Evolutionary conservation across 2,113 vertebrate genomes (phyloP), one percentile per base, ranked within the genome.

Genomic region (Phalacrocorax carbo): DNA sequence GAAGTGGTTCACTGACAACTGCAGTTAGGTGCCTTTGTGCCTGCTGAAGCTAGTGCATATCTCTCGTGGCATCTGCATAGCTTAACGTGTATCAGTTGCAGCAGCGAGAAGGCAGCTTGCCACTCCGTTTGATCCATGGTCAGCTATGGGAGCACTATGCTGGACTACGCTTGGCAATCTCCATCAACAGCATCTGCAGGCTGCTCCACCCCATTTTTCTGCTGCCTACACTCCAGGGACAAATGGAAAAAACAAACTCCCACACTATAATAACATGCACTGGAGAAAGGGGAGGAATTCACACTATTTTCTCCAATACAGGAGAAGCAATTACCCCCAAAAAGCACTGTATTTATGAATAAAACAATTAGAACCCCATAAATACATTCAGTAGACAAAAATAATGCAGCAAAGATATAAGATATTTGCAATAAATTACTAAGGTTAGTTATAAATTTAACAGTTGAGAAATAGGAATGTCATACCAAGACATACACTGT

Each of bases 201-300:
- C 49, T 46, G 95, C 93, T 96, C 96, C 97, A 94, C 96, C 96
- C 92, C 94, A 82, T 96, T 90, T 54, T 90, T 83, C 82, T 76
- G 68, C 86, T 89, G 94, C 94, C 91, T 86, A 82, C 92, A 77
- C 88, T 66, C 92, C 80, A 61, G 82, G 73, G 84, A 96, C 91
- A 82, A 97, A 94, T 88, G 93, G 64, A 71, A 95, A 94, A 97
- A 97, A 90, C 92, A 88, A 86, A 83, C 77, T 93, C 95, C 90
- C 83, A 92, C 94, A 34, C 65, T 34, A 64, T 2, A 51, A 49
- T 82, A 72, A 90, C 19, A 13, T 1, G 32, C 38, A 68, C 38
- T 1, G 1, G n/a, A 54, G 65, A 85, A 69, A 89, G 73, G 15
- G 60, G 9, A 97, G 38, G n/a, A 90, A 89, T 72, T 68, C 0